Conservation (phyloP, 2,797 vertebrate genomes). For the Takifugu rubripes region DNA sequence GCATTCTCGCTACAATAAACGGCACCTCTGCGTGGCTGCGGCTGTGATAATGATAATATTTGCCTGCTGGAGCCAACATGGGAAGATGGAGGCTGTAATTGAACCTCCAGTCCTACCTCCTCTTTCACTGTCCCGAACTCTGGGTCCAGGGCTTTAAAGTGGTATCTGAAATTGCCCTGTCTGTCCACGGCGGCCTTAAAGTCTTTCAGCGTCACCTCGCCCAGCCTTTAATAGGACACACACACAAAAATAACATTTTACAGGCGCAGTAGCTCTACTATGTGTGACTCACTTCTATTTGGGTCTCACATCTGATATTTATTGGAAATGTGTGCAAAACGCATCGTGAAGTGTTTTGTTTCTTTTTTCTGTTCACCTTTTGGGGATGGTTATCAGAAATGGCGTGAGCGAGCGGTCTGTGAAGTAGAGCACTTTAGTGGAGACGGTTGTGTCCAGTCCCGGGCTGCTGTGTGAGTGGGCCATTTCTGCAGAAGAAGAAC, state of each 20-base stretch:
- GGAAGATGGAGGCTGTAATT: conserved; percentile 42
- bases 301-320: too few species aligned
- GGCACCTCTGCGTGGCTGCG: background rate
- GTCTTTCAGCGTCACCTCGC: conserved; percentile 93
- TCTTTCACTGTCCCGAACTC: conserved; percentile 99
- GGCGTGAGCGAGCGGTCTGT: conserved; percentile 97
- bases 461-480: conserved; percentile 94
- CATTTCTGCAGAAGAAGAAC: conserved; percentile 75
- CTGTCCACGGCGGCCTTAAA: conserved; percentile 94
- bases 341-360: conserved; percentile 6
- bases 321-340: background rate
- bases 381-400: conserved; percentile 97
- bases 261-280: too few species aligned
- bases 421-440: conserved; percentile 98
- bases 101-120: conserved; percentile 79
- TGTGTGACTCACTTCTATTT: too few species aligned
- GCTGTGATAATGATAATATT: conserved; percentile 43
- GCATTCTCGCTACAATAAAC: conserved; percentile 6
- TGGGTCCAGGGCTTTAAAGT: conserved; percentile 98
- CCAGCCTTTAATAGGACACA: conserved; percentile 78
- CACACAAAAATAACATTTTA: too few species aligned
- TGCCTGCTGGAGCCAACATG: conserved; percentile 21
- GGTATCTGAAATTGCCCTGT: conserved; percentile 92
- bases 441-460: conserved; percentile 80
- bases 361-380: conserved; percentile 78